Evolutionary conservation across 2,888 invertebrate species (phyloP).

Genomic region (Drosophila quinaria): DNA sequence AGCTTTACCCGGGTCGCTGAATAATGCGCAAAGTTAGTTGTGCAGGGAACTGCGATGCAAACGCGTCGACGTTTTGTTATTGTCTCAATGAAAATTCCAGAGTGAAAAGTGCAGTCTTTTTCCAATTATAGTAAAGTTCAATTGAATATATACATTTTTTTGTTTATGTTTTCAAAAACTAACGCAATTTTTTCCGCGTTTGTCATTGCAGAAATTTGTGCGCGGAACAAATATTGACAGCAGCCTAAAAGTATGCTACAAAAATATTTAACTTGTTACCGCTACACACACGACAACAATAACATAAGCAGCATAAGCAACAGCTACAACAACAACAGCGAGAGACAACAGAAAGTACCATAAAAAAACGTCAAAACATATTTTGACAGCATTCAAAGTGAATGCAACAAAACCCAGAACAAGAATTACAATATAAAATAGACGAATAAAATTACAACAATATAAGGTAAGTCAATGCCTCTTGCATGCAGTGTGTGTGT

Average conservation of each 20-base stretch:
- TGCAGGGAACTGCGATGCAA: constrained; percentile 74
- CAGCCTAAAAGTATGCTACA: constrained; percentile 73
- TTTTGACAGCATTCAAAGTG: constrained; percentile 40
- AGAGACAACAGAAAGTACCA: constrained; percentile 41
- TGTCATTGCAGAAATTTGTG: constrained; percentile 69
- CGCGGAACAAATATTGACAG: constrained; percentile 61
- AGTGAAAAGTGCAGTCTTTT: constrained; percentile 29
- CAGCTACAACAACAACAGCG: constrained; percentile 19
- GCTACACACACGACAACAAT: constrained; percentile 49
- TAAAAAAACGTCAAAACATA: constrained; percentile 31
- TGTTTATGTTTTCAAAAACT: not conserved
- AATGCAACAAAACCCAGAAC: constrained; percentile 41
- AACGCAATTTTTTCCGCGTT: constrained; percentile 3
- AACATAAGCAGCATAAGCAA: constrained; percentile 31
- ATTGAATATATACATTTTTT: not conserved
- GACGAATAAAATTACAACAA: constrained; percentile 38
- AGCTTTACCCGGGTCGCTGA: constrained; percentile 76
- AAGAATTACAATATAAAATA: constrained; percentile 16
- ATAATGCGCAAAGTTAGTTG: constrained; percentile 83
- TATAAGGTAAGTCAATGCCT: constrained; percentile 68
- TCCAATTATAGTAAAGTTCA: not conserved
- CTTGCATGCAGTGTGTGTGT: constrained; percentile 3
- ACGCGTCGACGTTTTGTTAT: constrained; percentile 52
- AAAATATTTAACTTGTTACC: constrained; percentile 60
- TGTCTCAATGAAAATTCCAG: constrained; percentile 2